phyloP scores from a whole-genome alignment of 2,113 vertebrate species.

The Urocitellus parryii region DNA sequence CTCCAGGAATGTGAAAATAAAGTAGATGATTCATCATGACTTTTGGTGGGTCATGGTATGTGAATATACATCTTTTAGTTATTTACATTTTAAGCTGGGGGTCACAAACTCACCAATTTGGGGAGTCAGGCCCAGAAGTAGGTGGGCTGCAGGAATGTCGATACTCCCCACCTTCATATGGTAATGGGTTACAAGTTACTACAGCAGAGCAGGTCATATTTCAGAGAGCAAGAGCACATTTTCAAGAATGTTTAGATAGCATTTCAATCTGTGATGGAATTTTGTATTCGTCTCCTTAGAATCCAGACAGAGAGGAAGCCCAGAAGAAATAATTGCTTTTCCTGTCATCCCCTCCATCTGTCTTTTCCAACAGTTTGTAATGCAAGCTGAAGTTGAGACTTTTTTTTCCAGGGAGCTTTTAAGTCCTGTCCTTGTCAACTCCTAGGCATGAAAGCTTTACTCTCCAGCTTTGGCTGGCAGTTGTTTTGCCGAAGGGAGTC shows the following conservation, averaged over 20 bases:
- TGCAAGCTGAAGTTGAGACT: slow-evolving; percentile 54
- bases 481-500: slow-evolving; percentile 71
- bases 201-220: slow-evolving; percentile 60
- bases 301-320: slow-evolving; percentile 78
- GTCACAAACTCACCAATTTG: neutral
- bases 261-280: slow-evolving; percentile 76
- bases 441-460: slow-evolving; percentile 54
- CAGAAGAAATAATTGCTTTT: slow-evolving; percentile 78
- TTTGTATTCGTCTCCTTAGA: slow-evolving; percentile 73
- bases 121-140: neutral
- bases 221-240: slow-evolving; percentile 74
- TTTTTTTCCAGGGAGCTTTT: slow-evolving; percentile 60
- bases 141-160: slow-evolving; percentile 32
- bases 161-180: neutral
- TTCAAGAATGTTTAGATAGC: slow-evolving; percentile 74
- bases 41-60: neutral
- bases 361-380: slow-evolving; percentile 65
- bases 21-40: slow-evolving; percentile 33
- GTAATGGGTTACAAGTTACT: slow-evolving; percentile 63
- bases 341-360: slow-evolving; percentile 60
- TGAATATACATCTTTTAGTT: neutral
- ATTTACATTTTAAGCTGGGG: slow-evolving; percentile 5
- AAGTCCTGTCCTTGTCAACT: slow-evolving; percentile 53
- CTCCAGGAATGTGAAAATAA: slow-evolving; percentile 55
- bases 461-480: slow-evolving; percentile 49